Percentiles rank a stretch among this genome's conserved stretches.
Evolutionary conservation across 2,888 invertebrate genomes (phyloP).

Genomic region (Petrolisthes manimaculis): DNA sequence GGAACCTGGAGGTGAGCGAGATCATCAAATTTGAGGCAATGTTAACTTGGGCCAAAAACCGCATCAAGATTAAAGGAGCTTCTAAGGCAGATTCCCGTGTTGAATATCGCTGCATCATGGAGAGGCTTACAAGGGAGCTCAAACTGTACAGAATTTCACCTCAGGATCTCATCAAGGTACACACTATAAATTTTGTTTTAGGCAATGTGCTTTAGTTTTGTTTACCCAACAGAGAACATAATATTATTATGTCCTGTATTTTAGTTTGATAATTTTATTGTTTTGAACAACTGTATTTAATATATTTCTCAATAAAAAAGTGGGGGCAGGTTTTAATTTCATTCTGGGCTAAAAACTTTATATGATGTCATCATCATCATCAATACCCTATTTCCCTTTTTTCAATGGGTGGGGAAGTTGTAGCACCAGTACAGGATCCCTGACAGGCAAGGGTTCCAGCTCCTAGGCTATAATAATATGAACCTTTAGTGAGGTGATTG

Average conservation of each 20-base stretch:
- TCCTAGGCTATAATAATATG: too few relatives aligned
- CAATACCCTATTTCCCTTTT: too few relatives aligned
- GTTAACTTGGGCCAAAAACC: conserved; percentile 89
- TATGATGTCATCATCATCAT: too few relatives aligned
- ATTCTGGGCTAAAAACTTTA: too few relatives aligned
- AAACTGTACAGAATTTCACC: conserved; percentile 92
- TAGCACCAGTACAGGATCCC: too few relatives aligned
- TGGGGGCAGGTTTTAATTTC: too few relatives aligned
- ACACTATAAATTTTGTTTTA: background rate
- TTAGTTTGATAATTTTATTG: too few relatives aligned
- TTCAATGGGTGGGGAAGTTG: too few relatives aligned
- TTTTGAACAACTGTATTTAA: too few relatives aligned
- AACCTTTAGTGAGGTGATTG: too few relatives aligned
- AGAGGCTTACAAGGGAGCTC: conserved; percentile 87
- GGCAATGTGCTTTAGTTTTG: background rate
- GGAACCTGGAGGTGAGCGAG: conserved; percentile 90
- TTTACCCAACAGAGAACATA: background rate
- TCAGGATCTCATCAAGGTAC: conserved; percentile 88
- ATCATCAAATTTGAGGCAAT: conserved; percentile 93
- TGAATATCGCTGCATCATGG: conserved; percentile 94
- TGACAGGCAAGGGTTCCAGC: too few relatives aligned
- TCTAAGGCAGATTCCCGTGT: conserved; percentile 86
- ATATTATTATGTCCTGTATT: background rate
- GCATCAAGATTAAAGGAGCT: conserved; percentile 80
- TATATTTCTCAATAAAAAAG: too few relatives aligned